Evolutionary conservation across 2,888 invertebrate species (phyloP), one percentile per base, ranked within the genome.

Genomic region (Napeogenes sylphis): DNA sequence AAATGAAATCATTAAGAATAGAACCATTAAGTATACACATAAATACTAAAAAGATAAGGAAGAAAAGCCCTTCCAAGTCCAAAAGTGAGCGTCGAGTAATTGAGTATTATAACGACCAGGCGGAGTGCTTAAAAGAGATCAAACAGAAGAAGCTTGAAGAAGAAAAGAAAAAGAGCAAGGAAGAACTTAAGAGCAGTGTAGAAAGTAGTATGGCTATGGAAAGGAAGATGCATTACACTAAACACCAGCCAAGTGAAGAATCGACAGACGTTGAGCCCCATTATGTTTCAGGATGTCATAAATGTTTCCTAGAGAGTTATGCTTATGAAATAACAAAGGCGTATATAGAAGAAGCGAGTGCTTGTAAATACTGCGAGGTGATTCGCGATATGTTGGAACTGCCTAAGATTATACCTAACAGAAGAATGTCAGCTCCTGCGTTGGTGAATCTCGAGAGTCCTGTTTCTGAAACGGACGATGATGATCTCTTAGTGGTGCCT

Each of bases 71-170:
- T 13, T 84, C 82, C 0, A 89, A 87, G 77, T 83, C 86, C 77
- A 89, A 86, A 67, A 78, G 71, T 53, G 84, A 84, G 54, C 81
- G 81, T 56, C 76, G 80, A 67, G 87, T 86, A 69, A 86, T 92
- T 42, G 93, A 93, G 77, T 93, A 93, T 70, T 93, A 93, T 78
- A 93, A 93, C 78, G 93, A 92, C 69, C 92, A 93, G 78, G 92
- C 91, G 58, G 92, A 93, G 70, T 93, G 93, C 70, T 80, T 93
- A 56, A 92, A 92, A 75, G 91, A 92, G 69, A 89, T 88, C 68
- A 76, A 84, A 42, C 78, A 82, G 65, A 85, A 79, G 67, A 87
- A 82, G 63, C 68, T 85, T 2, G 86, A 86, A 70, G 84, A 90
- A 71, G 83, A 91, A 68, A 80, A 82, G 12, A 77, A 75, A 14